phyloP scores from a whole-genome alignment of 2,113 vertebrate genomes.

The Balaeniceps rex region DNA sequence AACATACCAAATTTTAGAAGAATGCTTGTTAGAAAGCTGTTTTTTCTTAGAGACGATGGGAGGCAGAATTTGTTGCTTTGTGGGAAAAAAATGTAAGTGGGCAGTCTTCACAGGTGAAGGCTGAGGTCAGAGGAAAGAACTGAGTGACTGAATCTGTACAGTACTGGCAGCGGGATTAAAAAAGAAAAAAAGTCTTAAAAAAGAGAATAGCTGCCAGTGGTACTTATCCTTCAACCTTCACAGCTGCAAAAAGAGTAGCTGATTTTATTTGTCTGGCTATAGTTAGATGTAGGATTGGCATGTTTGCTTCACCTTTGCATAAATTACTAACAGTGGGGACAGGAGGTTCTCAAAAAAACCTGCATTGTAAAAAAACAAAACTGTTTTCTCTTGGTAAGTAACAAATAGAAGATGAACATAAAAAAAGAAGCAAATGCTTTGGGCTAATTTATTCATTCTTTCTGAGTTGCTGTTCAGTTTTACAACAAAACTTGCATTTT shows the following conservation, averaged over 20 bases:
- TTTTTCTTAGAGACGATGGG: neutral
- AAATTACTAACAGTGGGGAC: conserved; percentile 25
- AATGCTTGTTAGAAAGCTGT: neutral
- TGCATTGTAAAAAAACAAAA: neutral
- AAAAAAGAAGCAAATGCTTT: neutral
- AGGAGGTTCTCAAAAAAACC: neutral
- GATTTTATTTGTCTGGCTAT: conserved; percentile 48
- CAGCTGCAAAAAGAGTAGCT: conserved; percentile 7
- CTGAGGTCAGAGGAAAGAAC: conserved; percentile 48
- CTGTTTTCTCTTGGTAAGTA: neutral
- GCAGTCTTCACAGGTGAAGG: conserved; percentile 46
- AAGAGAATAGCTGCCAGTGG: conserved; percentile 7
- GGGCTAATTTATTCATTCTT: neutral
- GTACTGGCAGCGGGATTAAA: conserved; percentile 28
- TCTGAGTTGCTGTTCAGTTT: neutral
- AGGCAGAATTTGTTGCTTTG: neutral
- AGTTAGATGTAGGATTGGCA: conserved; percentile 44
- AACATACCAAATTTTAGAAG: neutral
- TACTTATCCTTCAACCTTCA: conserved; percentile 45
- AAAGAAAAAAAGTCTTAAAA: neutral
- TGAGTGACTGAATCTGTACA: conserved; percentile 38
- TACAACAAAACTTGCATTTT: conserved; percentile 22
- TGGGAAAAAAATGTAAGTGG: conserved; percentile 36
- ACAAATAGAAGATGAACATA: neutral
- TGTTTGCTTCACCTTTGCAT: conserved; percentile 57